Base-by-base conservation (phyloP, 2,888 invertebrate genomes). In the Oscheius sp. region DNA sequence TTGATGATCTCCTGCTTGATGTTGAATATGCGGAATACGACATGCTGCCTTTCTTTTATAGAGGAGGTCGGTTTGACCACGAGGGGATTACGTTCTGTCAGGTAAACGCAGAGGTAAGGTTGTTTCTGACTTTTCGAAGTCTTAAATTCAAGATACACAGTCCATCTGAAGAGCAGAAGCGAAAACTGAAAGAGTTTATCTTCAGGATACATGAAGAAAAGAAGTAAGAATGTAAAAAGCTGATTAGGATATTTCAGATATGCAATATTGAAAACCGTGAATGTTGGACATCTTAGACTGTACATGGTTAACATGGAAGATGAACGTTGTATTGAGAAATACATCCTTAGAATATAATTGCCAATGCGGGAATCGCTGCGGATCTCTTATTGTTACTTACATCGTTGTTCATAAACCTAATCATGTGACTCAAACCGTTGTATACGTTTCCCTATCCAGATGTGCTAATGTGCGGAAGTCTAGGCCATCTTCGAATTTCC, bases 401-500 rank as follows among this genome's bases (percentile, higher is more conserved):
- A 35, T 9, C 9, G 35, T 35, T 49, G 49, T 16, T 16, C 18
- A 49, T 49, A 49, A 49, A 49, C 49, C 18, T 16, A 49, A 49
- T 9, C 35, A 35, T 9, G 35, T 35, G 35, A 35, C 9, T 35
- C 35, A 35, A 35, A 35, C 9, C n/a, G 13, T 7, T 5, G 18
- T 5, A 49, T 49, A n/a, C 16, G 16, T 49, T 49, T 49, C 18
- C 9, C n/a, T 18, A 13, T 13, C 6, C 49, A n/a, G 16, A 13
- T n/a, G 16, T 18, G 16, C 49, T 66, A 66, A 66, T 66, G 66
- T 21, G 21, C 66, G 66, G 66, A 66, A 18, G 66, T 66, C 52
- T 49, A 49, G 21, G 66, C 66, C 66, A 66, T 66, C 66, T 66
- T n/a, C 66, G 27, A 46, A 52, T 66, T 66, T 66, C 66, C 66